Evolutionary conservation across 2,888 invertebrate species (phyloP).

Genomic region (Cerceris ruficornis): DNA sequence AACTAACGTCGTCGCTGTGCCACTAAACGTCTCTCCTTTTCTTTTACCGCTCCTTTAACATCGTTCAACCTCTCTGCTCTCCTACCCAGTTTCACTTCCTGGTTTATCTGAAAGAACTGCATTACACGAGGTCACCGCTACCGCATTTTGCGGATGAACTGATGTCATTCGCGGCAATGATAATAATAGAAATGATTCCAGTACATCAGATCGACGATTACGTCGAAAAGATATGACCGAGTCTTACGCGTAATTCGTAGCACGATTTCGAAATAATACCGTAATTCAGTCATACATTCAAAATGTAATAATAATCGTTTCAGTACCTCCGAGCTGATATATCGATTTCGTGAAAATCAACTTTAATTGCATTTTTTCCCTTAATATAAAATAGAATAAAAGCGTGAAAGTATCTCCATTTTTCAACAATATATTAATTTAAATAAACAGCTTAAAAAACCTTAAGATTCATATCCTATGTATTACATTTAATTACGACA

Average conservation of each 20-base stretch:
- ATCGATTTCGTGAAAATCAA: too few relatives aligned
- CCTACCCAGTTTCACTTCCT: constrained; percentile 37
- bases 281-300: too few relatives aligned
- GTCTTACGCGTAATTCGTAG: neutral
- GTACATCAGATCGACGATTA: constrained; percentile 20
- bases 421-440: too few relatives aligned
- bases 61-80: constrained; percentile 11
- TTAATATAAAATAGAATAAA: too few relatives aligned
- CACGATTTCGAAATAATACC: neutral
- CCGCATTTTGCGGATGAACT: constrained; percentile 31
- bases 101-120: constrained; percentile 32
- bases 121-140: constrained; percentile 20
- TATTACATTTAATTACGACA: too few relatives aligned
- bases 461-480: too few relatives aligned
- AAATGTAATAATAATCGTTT: too few relatives aligned
- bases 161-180: constrained; percentile 47
- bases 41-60: constrained; percentile 23
- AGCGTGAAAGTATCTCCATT: too few relatives aligned
- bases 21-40: constrained; percentile 12
- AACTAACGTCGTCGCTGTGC: constrained; percentile 14
- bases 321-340: too few relatives aligned
- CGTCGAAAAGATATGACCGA: constrained; percentile 13
- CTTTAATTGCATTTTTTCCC: too few relatives aligned
- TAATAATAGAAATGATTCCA: constrained; percentile 62
- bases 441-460: too few relatives aligned